Evolutionary conservation across 2,888 invertebrate genomes (phyloP), one percentile per base, ranked within the genome.

Genomic region (Epirrita christyi): DNA sequence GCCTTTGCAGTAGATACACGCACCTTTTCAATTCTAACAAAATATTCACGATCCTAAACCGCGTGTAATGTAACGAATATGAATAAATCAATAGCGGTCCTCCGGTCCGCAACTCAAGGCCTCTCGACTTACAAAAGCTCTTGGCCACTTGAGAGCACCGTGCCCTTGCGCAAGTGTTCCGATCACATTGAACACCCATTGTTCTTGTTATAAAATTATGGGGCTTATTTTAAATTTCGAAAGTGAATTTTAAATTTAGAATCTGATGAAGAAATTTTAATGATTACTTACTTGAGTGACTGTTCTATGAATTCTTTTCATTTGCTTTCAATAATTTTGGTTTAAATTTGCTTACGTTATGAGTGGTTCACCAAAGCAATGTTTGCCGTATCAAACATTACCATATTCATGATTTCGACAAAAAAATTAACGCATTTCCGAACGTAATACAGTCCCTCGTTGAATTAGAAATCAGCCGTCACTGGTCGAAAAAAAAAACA

Each of bases 401-500:
- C 57, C 64, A 68, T 68, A 68, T 68, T 66, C 63, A 66, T 66
- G 64, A 65, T 46, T 32, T 49, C 48, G 38, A 61, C 58, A 66
- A 64, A 68, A n/a, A n/a, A 64, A 59, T 45, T 55, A 68, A 66
- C 64, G 61, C 63, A 61, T 64, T 59, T 62, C 59, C 61, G 60
- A 67, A 61, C 56, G 63, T 65, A 63, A 64, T 62, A 59, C 63
- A 64, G 66, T 62, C 85, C 84, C 83, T 81, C 79, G 78, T 75
- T 82, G 85, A 85, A 88, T 88, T 87, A 86, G 85, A 86, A 88
- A 89, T 88, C 86, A 88, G 80, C 84, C 80, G 79, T 81, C 80
- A 81, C 83, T 78, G 85, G 76, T 82, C 80, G 61, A 77, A 85
- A 85, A 86, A 82, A 84, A 88, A 88, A 86, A 86, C 86, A 88